Evolutionary conservation across 2,888 invertebrate genomes (phyloP).

Genomic region (Aradus depressus): DNA sequence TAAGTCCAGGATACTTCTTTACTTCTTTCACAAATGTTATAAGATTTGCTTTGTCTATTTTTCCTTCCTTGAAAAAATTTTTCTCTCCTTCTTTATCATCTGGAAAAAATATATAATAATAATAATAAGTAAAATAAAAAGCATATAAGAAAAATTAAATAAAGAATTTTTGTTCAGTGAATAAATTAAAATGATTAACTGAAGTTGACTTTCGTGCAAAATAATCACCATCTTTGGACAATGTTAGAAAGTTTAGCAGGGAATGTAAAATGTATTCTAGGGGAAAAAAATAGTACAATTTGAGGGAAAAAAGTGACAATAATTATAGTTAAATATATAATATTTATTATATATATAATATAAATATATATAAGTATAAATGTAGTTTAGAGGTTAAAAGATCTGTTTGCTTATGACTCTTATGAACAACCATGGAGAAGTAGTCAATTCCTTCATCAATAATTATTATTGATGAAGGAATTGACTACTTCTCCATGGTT

Average conservation of each 20-base stretch:
- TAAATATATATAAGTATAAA: background rate
- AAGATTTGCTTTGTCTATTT: slow-evolving; percentile 37
- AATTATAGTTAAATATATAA: background rate
- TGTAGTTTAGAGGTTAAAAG: background rate
- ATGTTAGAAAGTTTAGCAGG: no score
- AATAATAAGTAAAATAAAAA: background rate
- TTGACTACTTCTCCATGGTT: no score
- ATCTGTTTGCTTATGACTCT: no score
- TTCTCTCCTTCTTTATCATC: slow-evolving; percentile 35
- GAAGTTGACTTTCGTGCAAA: background rate
- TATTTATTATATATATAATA: background rate
- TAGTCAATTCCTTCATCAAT: no score
- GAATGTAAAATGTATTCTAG: no score
- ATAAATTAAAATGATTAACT: background rate
- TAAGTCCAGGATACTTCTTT: slow-evolving; percentile 40
- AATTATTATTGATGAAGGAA: no score
- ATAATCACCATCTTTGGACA: slow-evolving; percentile 7
- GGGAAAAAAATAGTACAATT: no score
- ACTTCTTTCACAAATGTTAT: slow-evolving; percentile 41
- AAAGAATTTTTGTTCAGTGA: background rate
- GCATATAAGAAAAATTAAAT: background rate
- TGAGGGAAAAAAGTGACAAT: no score
- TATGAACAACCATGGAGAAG: no score
- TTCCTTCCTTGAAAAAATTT: slow-evolving; percentile 36
- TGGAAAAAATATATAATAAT: slow-evolving; percentile 22